These are phyloP conservation scores for Octopus sinensis DNA, from an alignment of 1,140 invertebrate species.

Conservation along the genomic window DNA sequence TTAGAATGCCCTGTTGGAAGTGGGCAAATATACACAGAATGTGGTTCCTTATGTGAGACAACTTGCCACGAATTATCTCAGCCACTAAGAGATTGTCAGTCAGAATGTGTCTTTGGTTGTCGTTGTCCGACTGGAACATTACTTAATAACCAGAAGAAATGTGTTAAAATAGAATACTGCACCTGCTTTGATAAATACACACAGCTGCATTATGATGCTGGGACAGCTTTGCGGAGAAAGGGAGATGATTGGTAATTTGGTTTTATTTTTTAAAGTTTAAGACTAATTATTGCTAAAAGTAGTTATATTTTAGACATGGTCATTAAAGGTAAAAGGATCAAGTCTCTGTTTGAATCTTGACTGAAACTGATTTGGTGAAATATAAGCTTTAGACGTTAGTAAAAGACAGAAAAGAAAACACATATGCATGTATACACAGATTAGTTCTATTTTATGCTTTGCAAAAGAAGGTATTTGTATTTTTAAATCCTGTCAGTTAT, in stretches of 20 bases:
- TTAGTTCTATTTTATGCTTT: no score
- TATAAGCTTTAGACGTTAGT: no score
- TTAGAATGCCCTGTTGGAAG: not conserved
- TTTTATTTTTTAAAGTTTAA: not conserved
- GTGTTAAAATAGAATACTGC: not conserved
- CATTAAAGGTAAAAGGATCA: no score
- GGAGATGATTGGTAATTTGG: constrained; percentile 1
- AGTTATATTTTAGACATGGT: no score
- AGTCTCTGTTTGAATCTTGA: no score
- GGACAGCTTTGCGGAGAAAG: not conserved
- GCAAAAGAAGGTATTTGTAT: no score
- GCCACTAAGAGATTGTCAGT: not conserved
- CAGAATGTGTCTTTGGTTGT: constrained; percentile 3
- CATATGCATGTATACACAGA: no score
- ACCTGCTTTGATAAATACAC: constrained; percentile 5
- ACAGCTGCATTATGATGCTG: not conserved
- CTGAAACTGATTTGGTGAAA: no score
- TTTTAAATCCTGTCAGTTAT: no score
- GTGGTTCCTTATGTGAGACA: not conserved
- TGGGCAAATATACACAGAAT: not conserved
- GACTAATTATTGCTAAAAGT: no score
- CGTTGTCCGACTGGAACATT: not conserved
- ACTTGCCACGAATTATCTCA: not conserved
- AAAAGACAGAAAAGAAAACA: no score
- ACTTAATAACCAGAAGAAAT: not conserved